phyloP scores from a whole-genome alignment of 1,140 invertebrate species.

The Drosophila nebulosa region DNA sequence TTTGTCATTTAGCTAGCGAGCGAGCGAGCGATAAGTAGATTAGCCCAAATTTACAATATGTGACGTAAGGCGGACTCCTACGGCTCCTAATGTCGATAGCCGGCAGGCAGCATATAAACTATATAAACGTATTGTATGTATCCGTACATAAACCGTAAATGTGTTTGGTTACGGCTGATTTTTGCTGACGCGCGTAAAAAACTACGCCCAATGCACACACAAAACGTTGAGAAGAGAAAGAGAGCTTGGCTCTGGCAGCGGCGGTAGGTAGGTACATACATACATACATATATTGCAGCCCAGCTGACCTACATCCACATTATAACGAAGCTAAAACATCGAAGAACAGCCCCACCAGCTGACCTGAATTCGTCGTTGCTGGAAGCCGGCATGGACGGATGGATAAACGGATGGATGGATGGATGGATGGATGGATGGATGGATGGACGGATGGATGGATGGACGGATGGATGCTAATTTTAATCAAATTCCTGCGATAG shows the following conservation, averaged over 20 bases:
- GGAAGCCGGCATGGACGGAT: constrained; percentile 37
- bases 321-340: constrained; percentile 19
- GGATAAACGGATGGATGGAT: neutral
- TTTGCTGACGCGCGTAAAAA: constrained; percentile 75
- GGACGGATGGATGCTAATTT: constrained; percentile 46
- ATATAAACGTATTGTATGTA: neutral
- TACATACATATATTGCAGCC: constrained; percentile 17
- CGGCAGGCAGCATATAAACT: neutral
- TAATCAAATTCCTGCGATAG: constrained; percentile 62
- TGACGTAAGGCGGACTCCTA: neutral
- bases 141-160: neutral
- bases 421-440: neutral
- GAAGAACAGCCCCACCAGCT: constrained; percentile 40
- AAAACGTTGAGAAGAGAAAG: neutral
- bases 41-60: neutral
- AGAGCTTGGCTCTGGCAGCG: neutral
- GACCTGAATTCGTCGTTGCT: constrained; percentile 59
- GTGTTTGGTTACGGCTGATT: constrained; percentile 15
- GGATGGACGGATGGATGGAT: neutral
- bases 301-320: constrained; percentile 67
- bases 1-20: neutral
- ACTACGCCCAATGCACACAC: constrained; percentile 45
- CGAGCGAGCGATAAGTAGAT: neutral
- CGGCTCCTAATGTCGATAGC: neutral
- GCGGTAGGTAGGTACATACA: too few relatives aligned